These are phyloP conservation scores for Drosophila buzzatii DNA, from an alignment of 2,888 invertebrate genomes.

Conservation along the genomic window DNA sequence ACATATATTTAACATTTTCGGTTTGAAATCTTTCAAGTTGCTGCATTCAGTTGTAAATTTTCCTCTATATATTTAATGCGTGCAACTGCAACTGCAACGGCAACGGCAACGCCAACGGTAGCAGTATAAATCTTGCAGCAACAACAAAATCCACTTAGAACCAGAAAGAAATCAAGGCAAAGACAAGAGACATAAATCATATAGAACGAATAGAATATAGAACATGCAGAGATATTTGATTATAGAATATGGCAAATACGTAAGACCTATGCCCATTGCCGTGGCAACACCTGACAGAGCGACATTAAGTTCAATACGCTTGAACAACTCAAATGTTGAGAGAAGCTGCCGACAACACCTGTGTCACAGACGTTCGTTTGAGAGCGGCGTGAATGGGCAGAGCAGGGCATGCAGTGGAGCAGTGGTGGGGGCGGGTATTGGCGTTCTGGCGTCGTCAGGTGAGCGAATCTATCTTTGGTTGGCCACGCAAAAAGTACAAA, in stretches of 20 bases:
- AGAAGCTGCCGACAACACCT: slow-evolving; percentile 75
- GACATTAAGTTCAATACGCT: slow-evolving; percentile 79
- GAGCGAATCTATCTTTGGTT: slow-evolving; percentile 72
- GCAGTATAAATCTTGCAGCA: slow-evolving; percentile 21
- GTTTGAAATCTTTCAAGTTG: not conserved
- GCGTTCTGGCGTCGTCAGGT: slow-evolving; percentile 54
- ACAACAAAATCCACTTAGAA: slow-evolving; percentile 59
- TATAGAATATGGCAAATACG: slow-evolving; percentile 37
- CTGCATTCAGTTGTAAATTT: not conserved
- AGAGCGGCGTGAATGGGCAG: slow-evolving; percentile 6
- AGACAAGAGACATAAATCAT: slow-evolving; percentile 46
- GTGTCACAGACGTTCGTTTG: slow-evolving; percentile 74
- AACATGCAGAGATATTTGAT: slow-evolving; percentile 12
- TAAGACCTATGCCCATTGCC: slow-evolving; percentile 23
- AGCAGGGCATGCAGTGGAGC: not conserved
- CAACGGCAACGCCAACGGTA: slow-evolving; percentile 27
- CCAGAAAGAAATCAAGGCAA: slow-evolving; percentile 58
- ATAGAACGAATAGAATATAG: slow-evolving; percentile 20
- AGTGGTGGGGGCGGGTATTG: too few species aligned
- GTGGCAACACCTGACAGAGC: slow-evolving; percentile 69
- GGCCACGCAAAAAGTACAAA: slow-evolving; percentile 57
- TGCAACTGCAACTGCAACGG: slow-evolving; percentile 32
- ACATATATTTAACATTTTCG: not conserved
- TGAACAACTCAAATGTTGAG: slow-evolving; percentile 50
- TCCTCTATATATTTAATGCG: slow-evolving; percentile 3